phyloP scores from a whole-genome alignment of 2,113 vertebrate genomes.

The Dipodomys stephensi region DNA sequence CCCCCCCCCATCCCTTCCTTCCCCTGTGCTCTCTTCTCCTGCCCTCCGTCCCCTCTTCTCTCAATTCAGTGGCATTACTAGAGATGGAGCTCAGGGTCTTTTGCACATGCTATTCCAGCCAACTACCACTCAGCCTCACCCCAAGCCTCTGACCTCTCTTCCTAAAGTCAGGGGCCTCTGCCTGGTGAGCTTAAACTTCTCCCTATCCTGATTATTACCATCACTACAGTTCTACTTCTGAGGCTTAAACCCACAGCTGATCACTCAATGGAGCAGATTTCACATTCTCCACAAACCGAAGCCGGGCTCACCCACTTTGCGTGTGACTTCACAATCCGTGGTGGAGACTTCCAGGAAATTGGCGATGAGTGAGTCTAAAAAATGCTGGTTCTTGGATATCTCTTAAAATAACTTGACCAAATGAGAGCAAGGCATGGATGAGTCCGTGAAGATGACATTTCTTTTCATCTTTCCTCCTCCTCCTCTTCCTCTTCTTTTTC shows the following conservation, averaged over 20 bases:
- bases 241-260: not conserved
- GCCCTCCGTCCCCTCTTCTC: too few relatives aligned
- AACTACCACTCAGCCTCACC: not conserved
- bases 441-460: not conserved
- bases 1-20: too few relatives aligned
- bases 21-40: too few relatives aligned
- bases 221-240: accelerated
- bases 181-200: not conserved
- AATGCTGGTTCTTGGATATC: slow-evolving; percentile 47
- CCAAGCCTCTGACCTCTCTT: not conserved
- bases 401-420: slow-evolving; percentile 49
- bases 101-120: not conserved
- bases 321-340: slow-evolving; percentile 26
- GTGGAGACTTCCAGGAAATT: slow-evolving; percentile 52
- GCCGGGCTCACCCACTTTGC: not conserved
- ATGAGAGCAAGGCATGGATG: not conserved
- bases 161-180: not conserved
- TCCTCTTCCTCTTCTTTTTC: too few relatives aligned
- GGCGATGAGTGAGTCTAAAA: not conserved
- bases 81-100: not conserved
- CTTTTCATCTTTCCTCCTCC: not conserved
- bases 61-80: not conserved
- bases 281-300: not conserved
- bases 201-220: accelerated
- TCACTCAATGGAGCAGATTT: accelerated